Percentiles rank a stretch among this genome's conserved stretches.
phyloP scores from a whole-genome alignment of 2,797 vertebrate species.

The Sphaeramia orbicularis region DNA sequence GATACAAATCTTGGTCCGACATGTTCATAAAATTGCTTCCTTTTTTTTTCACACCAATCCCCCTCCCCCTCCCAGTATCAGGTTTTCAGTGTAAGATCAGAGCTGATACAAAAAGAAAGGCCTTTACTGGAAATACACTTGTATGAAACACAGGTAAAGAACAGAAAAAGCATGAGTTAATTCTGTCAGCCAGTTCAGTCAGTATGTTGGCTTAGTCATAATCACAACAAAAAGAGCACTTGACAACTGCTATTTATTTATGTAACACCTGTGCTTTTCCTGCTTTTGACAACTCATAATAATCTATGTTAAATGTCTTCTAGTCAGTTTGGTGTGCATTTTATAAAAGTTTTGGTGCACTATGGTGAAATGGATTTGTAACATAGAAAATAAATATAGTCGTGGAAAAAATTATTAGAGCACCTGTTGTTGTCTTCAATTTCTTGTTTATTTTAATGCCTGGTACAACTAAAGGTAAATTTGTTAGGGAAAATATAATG shows the following conservation, averaged over 20 bases:
- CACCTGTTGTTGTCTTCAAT: no score
- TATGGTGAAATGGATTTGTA: no score
- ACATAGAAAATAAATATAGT: no score
- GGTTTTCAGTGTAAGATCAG: neutral
- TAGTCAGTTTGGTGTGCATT: neutral
- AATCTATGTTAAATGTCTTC: neutral
- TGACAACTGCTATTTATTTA: neutral
- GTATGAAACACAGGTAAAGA: neutral
- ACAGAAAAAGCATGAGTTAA: neutral
- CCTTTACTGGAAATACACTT: neutral
- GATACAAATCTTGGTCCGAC: conserved; percentile 7
- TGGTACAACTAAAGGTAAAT: no score
- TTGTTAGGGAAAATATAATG: no score
- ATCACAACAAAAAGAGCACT: neutral
- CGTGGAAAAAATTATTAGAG: no score
- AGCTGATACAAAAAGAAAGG: neutral
- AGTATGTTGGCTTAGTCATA: neutral
- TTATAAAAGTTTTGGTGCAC: neutral
- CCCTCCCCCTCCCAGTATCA: no score
- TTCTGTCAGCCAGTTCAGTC: no score
- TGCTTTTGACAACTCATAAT: neutral
- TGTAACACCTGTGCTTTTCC: no score
- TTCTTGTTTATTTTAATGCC: no score
- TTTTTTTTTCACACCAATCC: neutral
- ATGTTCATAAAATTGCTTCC: neutral